These are phyloP conservation scores for Zaprionus gabonicus DNA, from an alignment of 1,140 invertebrate species.

Conservation along the genomic window DNA sequence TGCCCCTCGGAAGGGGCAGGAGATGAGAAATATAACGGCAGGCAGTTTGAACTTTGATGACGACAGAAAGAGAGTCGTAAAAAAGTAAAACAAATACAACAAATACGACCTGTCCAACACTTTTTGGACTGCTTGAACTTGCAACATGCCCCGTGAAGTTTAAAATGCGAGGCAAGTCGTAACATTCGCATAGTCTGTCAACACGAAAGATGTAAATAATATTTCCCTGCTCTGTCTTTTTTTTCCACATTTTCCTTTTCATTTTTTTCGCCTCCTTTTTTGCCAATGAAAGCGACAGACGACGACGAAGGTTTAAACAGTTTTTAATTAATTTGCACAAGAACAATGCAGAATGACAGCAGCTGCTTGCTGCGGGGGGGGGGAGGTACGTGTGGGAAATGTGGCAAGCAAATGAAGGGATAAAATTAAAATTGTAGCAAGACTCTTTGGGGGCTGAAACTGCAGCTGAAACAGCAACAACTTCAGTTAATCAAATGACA, in stretches of 20 bases:
- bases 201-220: conserved; percentile 23
- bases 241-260: not conserved
- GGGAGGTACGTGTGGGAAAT: not conserved
- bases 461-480: conserved; percentile 47
- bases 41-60: conserved; percentile 75
- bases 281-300: not conserved
- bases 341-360: conserved; percentile 52
- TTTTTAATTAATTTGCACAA: conserved; percentile 75
- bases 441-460: conserved; percentile 56
- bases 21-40: conserved; percentile 56
- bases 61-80: conserved; percentile 28
- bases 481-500: conserved; percentile 75
- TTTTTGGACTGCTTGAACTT: conserved; percentile 34
- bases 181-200: conserved; percentile 22
- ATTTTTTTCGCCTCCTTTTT: not conserved
- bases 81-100: conserved; percentile 33
- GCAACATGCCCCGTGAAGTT: not conserved
- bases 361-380: conserved; percentile 56
- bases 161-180: conserved; percentile 20
- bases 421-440: conserved; percentile 73
- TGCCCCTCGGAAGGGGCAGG: not conserved
- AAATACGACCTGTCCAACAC: conserved; percentile 57
- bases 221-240: conserved; percentile 20
- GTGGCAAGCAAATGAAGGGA: conserved; percentile 39
- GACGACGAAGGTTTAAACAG: conserved; percentile 59